Conservation (phyloP, 2,888 invertebrate species). For the Seladonia tumulorum region DNA sequence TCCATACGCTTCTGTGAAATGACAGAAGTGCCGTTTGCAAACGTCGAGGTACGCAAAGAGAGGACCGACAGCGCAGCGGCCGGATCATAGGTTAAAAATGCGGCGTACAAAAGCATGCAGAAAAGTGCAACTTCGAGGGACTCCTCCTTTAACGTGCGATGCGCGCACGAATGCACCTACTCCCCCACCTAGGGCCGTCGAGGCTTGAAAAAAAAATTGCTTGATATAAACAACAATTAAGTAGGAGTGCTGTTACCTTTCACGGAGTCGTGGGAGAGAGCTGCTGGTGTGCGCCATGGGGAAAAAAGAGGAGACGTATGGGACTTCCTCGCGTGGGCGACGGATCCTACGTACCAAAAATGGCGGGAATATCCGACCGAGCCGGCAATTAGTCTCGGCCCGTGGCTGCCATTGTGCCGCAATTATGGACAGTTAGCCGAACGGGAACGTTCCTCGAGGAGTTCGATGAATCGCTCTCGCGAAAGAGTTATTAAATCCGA, state of each 20-base stretch:
- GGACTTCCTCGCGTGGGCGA: conserved; percentile 52
- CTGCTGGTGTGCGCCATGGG: conserved; percentile 29
- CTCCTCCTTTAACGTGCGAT: conserved; percentile 27
- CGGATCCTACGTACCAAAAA: conserved; percentile 57
- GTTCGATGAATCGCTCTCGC: conserved; percentile 39
- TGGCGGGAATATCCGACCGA: conserved; percentile 41
- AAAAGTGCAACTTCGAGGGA: neutral
- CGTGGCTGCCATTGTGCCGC: conserved; percentile 46
- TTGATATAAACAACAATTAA: conserved; percentile 71
- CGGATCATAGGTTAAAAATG: conserved; percentile 60
- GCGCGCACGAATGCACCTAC: neutral
- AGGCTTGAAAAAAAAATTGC: conserved; percentile 55
- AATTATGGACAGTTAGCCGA: conserved; percentile 58
- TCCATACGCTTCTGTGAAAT: conserved; percentile 51
- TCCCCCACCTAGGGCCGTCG: neutral
- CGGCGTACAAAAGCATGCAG: conserved; percentile 48
- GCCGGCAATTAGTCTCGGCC: conserved; percentile 63
- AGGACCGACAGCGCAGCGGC: conserved; percentile 23
- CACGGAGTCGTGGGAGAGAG: conserved; percentile 73
- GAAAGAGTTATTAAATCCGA: conserved; percentile 57
- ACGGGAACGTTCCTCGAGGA: conserved; percentile 21
- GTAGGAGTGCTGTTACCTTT: conserved; percentile 67
- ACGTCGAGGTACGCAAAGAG: conserved; percentile 50
- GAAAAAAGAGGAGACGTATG: conserved; percentile 35
- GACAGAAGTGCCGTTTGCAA: conserved; percentile 49